phyloP scores from a whole-genome alignment of 2,113 vertebrate genomes.

The Ochotona curzoniae region DNA sequence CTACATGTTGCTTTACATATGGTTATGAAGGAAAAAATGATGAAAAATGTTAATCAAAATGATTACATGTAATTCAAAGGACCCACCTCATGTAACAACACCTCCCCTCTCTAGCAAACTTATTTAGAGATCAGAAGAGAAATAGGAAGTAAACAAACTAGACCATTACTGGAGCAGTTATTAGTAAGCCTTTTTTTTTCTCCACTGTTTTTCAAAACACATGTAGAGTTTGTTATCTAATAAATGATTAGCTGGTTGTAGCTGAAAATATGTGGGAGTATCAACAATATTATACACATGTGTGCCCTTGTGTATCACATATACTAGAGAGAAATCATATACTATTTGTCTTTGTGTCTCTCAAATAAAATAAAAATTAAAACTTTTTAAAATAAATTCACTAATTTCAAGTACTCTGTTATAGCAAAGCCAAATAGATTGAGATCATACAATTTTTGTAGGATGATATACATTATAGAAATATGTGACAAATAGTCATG shows the following conservation, averaged over 20 bases:
- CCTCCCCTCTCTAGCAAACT: not conserved
- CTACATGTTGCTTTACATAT: constrained; percentile 66
- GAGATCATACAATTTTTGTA: too few relatives aligned
- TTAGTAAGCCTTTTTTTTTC: not conserved
- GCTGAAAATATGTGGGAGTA: not conserved
- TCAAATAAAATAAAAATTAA: too few relatives aligned
- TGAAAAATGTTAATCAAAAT: constrained; percentile 57
- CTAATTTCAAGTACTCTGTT: too few relatives aligned
- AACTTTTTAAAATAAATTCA: too few relatives aligned
- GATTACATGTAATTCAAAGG: constrained; percentile 40
- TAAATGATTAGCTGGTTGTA: not conserved
- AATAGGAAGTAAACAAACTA: not conserved
- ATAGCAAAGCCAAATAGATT: too few relatives aligned
- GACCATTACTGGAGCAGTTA: not conserved
- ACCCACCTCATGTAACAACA: not conserved
- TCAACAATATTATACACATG: not conserved
- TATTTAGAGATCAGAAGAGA: not conserved
- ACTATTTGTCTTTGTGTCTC: too few relatives aligned
- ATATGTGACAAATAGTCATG: too few relatives aligned
- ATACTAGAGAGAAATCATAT: not conserved
- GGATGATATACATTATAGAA: too few relatives aligned
- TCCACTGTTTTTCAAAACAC: not conserved
- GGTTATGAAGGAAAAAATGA: constrained; percentile 51
- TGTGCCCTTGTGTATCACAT: too few relatives aligned
- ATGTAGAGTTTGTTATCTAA: not conserved